These are phyloP conservation scores for Petrocephalus zakoni DNA, from an alignment of 2,113 vertebrate species.

Conservation along the genomic window DNA sequence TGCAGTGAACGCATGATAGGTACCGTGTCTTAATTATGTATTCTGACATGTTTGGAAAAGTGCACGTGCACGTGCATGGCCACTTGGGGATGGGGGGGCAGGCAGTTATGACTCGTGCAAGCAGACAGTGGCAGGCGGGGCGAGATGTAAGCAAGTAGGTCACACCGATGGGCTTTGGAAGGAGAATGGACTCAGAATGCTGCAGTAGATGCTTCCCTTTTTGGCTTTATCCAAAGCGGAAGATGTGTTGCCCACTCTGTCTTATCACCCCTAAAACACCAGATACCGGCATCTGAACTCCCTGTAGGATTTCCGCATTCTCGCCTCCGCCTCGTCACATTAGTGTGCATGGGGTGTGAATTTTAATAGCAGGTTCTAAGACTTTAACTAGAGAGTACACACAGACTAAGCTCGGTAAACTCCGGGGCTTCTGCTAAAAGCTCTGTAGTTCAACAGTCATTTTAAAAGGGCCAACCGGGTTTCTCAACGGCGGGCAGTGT, in stretches of 20 bases:
- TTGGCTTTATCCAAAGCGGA: not conserved
- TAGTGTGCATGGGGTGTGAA: not conserved
- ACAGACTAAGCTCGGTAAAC: not conserved
- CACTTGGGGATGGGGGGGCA: not conserved
- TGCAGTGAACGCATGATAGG: not conserved
- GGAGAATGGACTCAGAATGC: not conserved
- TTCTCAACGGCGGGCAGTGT: not conserved
- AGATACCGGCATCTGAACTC: not conserved
- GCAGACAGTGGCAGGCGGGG: not conserved
- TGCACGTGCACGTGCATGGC: conserved; percentile 17
- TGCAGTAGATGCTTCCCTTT: conserved; percentile 8
- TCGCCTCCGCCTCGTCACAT: not conserved
- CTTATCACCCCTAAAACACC: not conserved
- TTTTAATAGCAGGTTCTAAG: not conserved
- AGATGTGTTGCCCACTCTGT: not conserved
- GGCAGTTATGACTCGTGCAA: not conserved
- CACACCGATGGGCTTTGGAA: not conserved
- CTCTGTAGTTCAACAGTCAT: not conserved
- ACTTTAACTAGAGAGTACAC: not conserved
- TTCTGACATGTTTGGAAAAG: not conserved
- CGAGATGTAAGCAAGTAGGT: conserved; percentile 26
- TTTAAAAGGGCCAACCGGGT: not conserved
- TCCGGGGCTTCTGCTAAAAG: not conserved
- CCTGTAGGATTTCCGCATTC: not conserved
- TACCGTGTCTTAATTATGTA: not conserved